Evolutionary conservation across 2,113 vertebrate species (phyloP), one percentile per base, ranked within the genome.

Genomic region (Alosa alosa): DNA sequence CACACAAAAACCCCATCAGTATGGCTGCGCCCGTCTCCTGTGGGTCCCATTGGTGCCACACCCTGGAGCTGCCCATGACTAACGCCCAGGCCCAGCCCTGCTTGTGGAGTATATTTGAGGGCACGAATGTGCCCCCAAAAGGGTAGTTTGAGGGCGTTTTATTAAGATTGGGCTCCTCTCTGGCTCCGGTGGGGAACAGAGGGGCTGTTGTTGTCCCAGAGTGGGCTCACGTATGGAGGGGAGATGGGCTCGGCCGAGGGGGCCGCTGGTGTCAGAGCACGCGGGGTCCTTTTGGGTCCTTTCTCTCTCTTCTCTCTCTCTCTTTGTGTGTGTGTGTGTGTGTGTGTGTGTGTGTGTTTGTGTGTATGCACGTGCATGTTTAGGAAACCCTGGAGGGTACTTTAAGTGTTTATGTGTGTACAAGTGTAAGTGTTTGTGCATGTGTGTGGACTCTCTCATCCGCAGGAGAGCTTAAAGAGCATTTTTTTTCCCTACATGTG

Each of bases 181-280:
- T 88, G 88, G 88, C 90, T 90, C 89, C 89, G 87, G 86, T 86
- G 86, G n/a, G 81, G 90, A 95, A 95, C 94, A 94, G 90, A 89
- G 93, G 93, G 91, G 93, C 93, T 60, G 55, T 60, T 91, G 94
- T 95, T 96, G 94, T 95, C 92, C 92, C 92, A 90, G 90, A 88
- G 90, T 91, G 91, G 89, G 85, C 86, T 88, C 91, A 89, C 92
- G 90, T 89, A 93, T 94, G 93, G 90, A 87, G 86, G 90, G 89
- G 89, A 92, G 92, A 92, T 93, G 91, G 92, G 91, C 93, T 92
- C 92, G 92, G 89, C 88, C 88, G 20, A 60, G 89, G 91, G 20
- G 85, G 83, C 22, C 45, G 46, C 50, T 41, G 57, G 57, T 82
- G 84, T 85, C 68, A 83, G 84, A 41, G 45, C 45, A 82, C 10